Percentiles rank a stretch among this genome's conserved stretches.
phyloP scores from a whole-genome alignment of 2,888 invertebrate species.

The Eupithecia abbreviata region DNA sequence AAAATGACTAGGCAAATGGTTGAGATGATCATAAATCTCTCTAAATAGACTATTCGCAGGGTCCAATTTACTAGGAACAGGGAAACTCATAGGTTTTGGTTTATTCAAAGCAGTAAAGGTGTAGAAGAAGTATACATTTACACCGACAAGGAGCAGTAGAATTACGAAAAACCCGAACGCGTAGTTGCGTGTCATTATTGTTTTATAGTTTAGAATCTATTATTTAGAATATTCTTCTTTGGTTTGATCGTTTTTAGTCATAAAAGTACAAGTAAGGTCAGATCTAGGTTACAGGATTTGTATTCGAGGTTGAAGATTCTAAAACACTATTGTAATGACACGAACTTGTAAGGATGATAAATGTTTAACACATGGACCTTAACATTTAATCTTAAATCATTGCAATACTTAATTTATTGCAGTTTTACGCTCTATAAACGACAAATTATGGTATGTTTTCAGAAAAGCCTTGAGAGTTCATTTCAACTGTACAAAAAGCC shows the following conservation, averaged over 20 bases:
- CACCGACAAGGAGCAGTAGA: slow-evolving; percentile 68
- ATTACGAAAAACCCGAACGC: slow-evolving; percentile 76
- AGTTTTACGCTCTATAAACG: not conserved
- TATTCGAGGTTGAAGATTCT: slow-evolving; percentile 8
- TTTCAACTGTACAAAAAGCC: not conserved
- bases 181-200: slow-evolving; percentile 74
- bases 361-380: not conserved
- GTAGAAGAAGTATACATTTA: slow-evolving; percentile 78
- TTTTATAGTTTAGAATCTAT: slow-evolving; percentile 8
- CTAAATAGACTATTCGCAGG: slow-evolving; percentile 57
- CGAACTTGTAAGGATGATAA: not conserved
- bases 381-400: not conserved
- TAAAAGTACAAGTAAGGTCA: slow-evolving; percentile 21
- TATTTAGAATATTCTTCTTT: slow-evolving; percentile 12
- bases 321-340: not conserved
- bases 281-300: slow-evolving; percentile 28
- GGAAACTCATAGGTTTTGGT: slow-evolving; percentile 53
- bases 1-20: slow-evolving; percentile 71
- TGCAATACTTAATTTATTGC: not conserved
- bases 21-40: slow-evolving; percentile 72
- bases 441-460: not conserved
- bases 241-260: slow-evolving; percentile 9
- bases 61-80: slow-evolving; percentile 63
- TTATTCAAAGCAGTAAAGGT: slow-evolving; percentile 64
- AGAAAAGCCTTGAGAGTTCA: slow-evolving; percentile 1